Evolutionary conservation across 1,140 invertebrate genomes (phyloP).

Genomic region (Bombus picipes): DNA sequence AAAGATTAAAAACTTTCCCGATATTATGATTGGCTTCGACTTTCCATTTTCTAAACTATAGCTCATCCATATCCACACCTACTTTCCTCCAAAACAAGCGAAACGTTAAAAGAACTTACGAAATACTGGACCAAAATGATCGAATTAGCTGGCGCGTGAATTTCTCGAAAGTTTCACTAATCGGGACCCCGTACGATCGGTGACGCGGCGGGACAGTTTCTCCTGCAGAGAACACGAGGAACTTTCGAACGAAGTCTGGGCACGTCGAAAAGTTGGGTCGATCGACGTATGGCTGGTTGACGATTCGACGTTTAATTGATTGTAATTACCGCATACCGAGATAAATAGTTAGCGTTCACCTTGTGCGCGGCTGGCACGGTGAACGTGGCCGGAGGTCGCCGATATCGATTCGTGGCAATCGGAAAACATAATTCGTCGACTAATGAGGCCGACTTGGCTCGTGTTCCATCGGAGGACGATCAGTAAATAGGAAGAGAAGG

Average conservation of each 20-base stretch:
- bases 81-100: background rate
- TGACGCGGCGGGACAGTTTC: background rate
- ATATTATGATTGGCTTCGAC: too few relatives aligned
- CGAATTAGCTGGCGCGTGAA: background rate
- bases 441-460: conserved; percentile 40
- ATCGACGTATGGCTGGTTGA: background rate
- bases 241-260: conserved; percentile 1
- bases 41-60: too few relatives aligned
- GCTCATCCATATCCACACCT: too few relatives aligned
- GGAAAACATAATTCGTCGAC: conserved; percentile 55
- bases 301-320: conserved; percentile 56
- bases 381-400: conserved; percentile 44
- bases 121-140: background rate
- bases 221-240: background rate
- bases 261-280: conserved; percentile 10
- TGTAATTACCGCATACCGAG: conserved; percentile 61
- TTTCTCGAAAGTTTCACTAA: background rate
- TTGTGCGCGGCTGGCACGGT: background rate
- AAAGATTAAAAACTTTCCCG: too few relatives aligned
- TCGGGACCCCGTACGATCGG: background rate
- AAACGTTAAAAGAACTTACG: background rate
- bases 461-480: conserved; percentile 29
- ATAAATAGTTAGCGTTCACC: conserved; percentile 45
- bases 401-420: conserved; percentile 62
- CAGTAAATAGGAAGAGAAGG: background rate